Evolutionary conservation across 2,888 invertebrate genomes (phyloP).

Genomic region (Andrena hattorfiana): DNA sequence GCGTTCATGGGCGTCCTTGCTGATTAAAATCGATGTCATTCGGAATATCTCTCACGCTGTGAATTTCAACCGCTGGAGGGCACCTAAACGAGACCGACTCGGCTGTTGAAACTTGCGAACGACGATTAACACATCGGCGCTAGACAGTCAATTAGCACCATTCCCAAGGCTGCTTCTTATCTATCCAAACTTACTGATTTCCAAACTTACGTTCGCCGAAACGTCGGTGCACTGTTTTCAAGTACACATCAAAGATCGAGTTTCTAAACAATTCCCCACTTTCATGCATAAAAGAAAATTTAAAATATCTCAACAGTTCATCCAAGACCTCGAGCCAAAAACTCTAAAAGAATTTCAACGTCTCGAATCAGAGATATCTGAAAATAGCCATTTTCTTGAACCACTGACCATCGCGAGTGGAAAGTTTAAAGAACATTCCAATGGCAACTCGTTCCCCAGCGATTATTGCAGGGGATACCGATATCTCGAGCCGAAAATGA

Average conservation of each 20-base stretch:
- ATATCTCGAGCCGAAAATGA: slow-evolving; percentile 14
- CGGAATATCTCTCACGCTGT: slow-evolving; percentile 14
- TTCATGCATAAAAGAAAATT: too few species aligned
- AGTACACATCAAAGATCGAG: not conserved
- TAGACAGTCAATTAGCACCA: slow-evolving; percentile 70
- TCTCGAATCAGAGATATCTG: too few species aligned
- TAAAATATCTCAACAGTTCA: too few species aligned
- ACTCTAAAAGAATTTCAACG: too few species aligned
- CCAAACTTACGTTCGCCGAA: slow-evolving; percentile 8
- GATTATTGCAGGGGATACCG: not conserved
- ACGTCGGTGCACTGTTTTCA: not conserved
- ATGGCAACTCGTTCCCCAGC: too few species aligned
- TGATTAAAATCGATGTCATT: slow-evolving; percentile 40
- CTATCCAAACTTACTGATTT: not conserved
- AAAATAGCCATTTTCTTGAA: too few species aligned
- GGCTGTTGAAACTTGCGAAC: slow-evolving; percentile 44
- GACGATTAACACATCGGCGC: slow-evolving; percentile 71
- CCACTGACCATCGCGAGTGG: too few species aligned
- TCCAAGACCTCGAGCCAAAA: too few species aligned
- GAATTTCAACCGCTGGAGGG: slow-evolving; percentile 36
- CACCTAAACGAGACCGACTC: slow-evolving; percentile 50
- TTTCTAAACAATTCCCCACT: too few species aligned
- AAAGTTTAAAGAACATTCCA: too few species aligned
- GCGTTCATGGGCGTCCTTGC: slow-evolving; percentile 4
- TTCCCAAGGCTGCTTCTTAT: slow-evolving; percentile 60